These are phyloP conservation scores for Xanthia togata DNA, from an alignment of 2,888 invertebrate genomes.

Conservation along the genomic window DNA sequence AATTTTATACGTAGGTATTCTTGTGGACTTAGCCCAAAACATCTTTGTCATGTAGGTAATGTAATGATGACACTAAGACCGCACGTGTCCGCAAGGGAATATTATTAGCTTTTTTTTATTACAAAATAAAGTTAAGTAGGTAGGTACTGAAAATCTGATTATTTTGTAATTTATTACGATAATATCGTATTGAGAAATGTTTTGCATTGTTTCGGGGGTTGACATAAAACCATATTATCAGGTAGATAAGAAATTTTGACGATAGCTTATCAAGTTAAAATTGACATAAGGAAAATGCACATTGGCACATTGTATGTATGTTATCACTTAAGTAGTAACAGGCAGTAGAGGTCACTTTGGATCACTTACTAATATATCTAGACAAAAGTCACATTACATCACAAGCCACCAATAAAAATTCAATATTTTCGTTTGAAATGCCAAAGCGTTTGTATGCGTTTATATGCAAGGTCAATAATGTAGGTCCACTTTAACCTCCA, in stretches of 20 bases:
- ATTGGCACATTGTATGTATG: too few relatives aligned
- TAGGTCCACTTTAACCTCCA: not conserved
- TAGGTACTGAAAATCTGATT: not conserved
- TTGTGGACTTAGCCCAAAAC: conserved; percentile 49
- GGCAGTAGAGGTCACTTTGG: conserved; percentile 24
- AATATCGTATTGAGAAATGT: conserved; percentile 9
- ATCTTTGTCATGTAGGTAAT: conserved; percentile 53
- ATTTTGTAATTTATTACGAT: conserved; percentile 5
- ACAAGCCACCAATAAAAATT: conserved; percentile 18
- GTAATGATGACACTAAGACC: conserved; percentile 31
- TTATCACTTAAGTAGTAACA: conserved; percentile 17
- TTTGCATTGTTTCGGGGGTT: conserved; percentile 9
- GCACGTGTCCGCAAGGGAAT: not conserved
- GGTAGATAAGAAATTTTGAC: conserved; percentile 27
- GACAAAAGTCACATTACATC: conserved; percentile 15
- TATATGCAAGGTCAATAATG: conserved; percentile 26
- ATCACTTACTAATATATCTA: conserved; percentile 27
- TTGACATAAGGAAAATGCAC: conserved; percentile 10
- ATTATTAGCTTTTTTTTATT: conserved; percentile 23
- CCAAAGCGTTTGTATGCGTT: conserved; percentile 14
- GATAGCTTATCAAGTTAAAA: conserved; percentile 47
- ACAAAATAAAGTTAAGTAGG: not conserved
- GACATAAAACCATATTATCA: conserved; percentile 14
- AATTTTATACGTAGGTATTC: conserved; percentile 41
- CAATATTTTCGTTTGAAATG: conserved; percentile 25